These are phyloP conservation scores for Galeruca laticollis DNA, from an alignment of 2,888 invertebrate genomes.

Conservation along the genomic window DNA sequence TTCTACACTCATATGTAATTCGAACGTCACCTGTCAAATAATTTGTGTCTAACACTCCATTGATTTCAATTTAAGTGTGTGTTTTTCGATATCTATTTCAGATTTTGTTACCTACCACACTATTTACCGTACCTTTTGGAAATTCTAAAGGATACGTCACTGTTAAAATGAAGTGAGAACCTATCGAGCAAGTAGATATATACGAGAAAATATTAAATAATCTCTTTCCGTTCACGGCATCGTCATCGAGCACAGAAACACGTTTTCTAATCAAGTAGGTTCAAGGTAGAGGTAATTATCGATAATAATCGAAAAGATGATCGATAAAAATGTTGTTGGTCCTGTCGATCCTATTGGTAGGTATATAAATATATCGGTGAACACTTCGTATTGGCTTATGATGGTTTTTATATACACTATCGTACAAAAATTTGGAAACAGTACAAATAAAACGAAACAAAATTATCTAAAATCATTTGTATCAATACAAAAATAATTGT, in stretches of 20 bases:
- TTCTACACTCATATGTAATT: no score
- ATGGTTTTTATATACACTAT: not conserved
- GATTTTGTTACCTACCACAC: no score
- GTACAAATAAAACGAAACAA: no score
- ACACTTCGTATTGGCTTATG: not conserved
- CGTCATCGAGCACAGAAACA: slow-evolving; percentile 42
- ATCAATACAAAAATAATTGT: no score
- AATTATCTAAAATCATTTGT: no score
- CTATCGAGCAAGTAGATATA: not conserved
- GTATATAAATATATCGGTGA: not conserved
- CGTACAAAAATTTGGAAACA: no score
- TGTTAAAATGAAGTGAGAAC: not conserved
- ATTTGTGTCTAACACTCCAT: no score
- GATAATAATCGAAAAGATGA: slow-evolving; percentile 60
- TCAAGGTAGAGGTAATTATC: slow-evolving; percentile 59
- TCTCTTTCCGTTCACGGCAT: not conserved
- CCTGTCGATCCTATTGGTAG: slow-evolving; percentile 7
- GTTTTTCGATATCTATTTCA: no score
- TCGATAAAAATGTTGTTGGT: slow-evolving; percentile 51
- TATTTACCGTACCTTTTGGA: not conserved
- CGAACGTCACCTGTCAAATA: no score
- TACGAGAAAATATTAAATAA: slow-evolving; percentile 9
- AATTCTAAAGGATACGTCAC: not conserved
- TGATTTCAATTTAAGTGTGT: no score
- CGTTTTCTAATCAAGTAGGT: slow-evolving; percentile 58